Evolutionary conservation across 2,113 vertebrate genomes (phyloP).

Genomic region (Mustelus asterias): DNA sequence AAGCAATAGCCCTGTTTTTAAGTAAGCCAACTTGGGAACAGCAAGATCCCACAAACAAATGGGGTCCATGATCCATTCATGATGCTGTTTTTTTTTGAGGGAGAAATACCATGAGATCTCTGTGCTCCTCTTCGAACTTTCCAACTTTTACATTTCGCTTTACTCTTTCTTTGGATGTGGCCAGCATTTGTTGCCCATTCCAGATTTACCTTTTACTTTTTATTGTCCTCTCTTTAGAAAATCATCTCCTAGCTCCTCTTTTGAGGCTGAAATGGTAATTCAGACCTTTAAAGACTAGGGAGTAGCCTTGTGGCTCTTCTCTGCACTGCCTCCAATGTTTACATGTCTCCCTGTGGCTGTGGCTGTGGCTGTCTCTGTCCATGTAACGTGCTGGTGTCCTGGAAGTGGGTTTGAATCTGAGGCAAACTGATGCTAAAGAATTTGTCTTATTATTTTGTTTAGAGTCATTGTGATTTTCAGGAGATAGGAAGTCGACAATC

Average conservation of each 20-base stretch:
- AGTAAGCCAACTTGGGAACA: neutral
- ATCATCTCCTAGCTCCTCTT: neutral
- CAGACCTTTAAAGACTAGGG: neutral
- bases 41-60: neutral
- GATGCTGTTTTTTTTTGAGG: neutral
- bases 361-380: neutral
- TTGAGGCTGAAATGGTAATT: neutral
- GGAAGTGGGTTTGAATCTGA: neutral
- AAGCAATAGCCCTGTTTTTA: neutral
- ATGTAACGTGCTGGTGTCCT: neutral
- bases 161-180: neutral
- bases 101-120: neutral
- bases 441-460: neutral
- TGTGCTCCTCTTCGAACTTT: neutral
- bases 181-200: neutral
- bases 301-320: neutral
- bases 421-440: neutral
- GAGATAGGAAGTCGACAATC: neutral
- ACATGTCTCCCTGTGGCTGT: neutral
- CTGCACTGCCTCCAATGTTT: neutral
- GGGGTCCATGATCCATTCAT: neutral
- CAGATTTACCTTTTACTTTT: neutral
- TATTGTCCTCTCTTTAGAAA: neutral
- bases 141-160: neutral
- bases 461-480: neutral